These are phyloP conservation scores for Bombus soroeensis DNA, from an alignment of 1,140 invertebrate genomes.

Conservation along the genomic window DNA sequence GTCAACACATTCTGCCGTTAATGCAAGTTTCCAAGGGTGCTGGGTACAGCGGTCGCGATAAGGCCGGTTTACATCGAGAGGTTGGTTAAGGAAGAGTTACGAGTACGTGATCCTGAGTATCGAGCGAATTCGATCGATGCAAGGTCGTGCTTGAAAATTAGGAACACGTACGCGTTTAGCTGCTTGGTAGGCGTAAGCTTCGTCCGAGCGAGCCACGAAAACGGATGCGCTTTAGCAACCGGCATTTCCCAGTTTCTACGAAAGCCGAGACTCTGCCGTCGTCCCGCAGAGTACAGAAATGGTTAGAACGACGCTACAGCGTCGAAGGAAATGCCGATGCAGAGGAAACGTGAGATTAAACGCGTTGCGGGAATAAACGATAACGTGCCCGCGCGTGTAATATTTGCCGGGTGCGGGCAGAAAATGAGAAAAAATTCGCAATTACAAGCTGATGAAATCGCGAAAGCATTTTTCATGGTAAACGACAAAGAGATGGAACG, in stretches of 20 bases:
- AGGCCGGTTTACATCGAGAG: constrained; percentile 59
- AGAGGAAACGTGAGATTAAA: neutral
- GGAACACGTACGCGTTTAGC: constrained; percentile 59
- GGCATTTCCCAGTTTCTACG: neutral
- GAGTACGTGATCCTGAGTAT: constrained; percentile 63
- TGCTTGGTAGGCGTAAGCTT: constrained; percentile 31
- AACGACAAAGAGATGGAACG: neutral
- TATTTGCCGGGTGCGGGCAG: neutral
- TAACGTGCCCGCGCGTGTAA: neutral
- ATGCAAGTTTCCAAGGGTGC: constrained; percentile 45
- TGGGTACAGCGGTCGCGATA: constrained; percentile 48
- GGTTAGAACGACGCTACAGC: too few species aligned
- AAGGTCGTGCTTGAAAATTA: constrained; percentile 56
- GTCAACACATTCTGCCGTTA: constrained; percentile 58
- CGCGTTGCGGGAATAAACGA: neutral
- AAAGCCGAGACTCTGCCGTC: neutral
- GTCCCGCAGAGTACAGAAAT: too few species aligned
- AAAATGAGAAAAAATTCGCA: neutral
- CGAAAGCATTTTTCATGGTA: constrained; percentile 34
- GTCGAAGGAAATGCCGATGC: neutral
- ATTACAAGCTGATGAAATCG: neutral
- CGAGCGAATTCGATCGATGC: constrained; percentile 62
- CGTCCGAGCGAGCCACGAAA: constrained; percentile 5
- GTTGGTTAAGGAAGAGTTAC: constrained; percentile 66
- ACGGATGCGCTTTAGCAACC: neutral